Conservation (phyloP, 30 jellyfish, hydroid and myxozoan species). For the Aurelia coerulea region DNA sequence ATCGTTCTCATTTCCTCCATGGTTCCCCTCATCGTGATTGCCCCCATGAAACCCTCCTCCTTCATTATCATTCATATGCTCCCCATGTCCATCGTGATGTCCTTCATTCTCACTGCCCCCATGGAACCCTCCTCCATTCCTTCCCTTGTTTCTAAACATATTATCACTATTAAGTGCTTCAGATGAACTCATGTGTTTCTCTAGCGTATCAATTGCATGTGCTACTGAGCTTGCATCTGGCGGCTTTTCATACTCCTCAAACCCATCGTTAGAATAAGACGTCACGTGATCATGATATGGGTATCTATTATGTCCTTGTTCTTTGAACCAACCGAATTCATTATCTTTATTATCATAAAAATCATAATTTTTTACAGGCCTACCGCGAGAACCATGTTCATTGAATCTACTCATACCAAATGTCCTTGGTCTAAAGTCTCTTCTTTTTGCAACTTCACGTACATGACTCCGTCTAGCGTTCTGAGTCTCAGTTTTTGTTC, state of each 20-base stretch:
- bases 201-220: slow-evolving; percentile 34
- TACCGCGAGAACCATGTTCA: neutral
- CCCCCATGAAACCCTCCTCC: neutral
- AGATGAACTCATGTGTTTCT: slow-evolving; percentile 37
- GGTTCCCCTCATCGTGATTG: neutral
- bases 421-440: neutral
- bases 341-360: slow-evolving; percentile 41
- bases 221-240: slow-evolving; percentile 36
- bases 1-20: neutral
- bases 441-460: no score
- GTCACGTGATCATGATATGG: slow-evolving; percentile 25
- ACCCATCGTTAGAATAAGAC: slow-evolving; percentile 31
- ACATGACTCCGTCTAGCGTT: no score
- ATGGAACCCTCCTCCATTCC: neutral
- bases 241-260: slow-evolving; percentile 35
- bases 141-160: slow-evolving; percentile 31
- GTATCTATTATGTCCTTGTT: slow-evolving; percentile 33
- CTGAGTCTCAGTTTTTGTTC: no score
- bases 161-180: slow-evolving; percentile 50
- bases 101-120: slow-evolving; percentile 5
- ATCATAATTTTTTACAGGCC: slow-evolving; percentile 46
- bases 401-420: neutral
- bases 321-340: slow-evolving; percentile 41
- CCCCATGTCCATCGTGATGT: slow-evolving; percentile 3
- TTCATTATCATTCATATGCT: neutral